Conservation (phyloP, 2,113 vertebrate genomes). For the Furnarius figulus region DNA sequence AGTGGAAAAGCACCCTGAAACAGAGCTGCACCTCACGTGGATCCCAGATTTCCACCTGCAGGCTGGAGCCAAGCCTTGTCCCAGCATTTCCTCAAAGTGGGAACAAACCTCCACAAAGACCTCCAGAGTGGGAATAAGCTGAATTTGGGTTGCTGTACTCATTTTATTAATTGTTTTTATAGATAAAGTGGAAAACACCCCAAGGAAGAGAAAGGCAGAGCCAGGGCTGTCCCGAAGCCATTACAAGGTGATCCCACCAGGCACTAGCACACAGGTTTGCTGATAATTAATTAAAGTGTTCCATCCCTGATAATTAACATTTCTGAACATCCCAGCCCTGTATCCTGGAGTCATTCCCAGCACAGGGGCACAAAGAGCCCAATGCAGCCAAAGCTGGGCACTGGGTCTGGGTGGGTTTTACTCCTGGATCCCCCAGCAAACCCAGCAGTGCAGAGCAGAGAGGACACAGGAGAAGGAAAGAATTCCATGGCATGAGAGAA, state of each 20-base stretch:
- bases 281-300: fast-evolving
- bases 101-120: background rate
- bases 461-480: background rate
- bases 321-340: background rate
- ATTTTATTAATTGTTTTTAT: slow-evolving; percentile 7
- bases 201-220: background rate
- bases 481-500: background rate
- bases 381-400: background rate
- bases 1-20: background rate
- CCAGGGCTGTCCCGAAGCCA: background rate
- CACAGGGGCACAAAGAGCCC: background rate
- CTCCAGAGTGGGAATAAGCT: background rate
- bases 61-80: background rate
- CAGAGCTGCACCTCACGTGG: fast-evolving
- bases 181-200: background rate
- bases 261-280: background rate
- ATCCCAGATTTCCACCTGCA: background rate
- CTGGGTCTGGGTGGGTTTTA: background rate
- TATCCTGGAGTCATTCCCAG: fast-evolving
- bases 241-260: fast-evolving
- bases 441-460: background rate
- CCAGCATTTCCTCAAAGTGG: background rate
- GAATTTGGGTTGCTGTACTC: background rate
- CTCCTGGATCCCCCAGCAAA: background rate
- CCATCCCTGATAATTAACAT: background rate